Conservation (phyloP, 2,113 vertebrate species). For the Etia nguti region DNA sequence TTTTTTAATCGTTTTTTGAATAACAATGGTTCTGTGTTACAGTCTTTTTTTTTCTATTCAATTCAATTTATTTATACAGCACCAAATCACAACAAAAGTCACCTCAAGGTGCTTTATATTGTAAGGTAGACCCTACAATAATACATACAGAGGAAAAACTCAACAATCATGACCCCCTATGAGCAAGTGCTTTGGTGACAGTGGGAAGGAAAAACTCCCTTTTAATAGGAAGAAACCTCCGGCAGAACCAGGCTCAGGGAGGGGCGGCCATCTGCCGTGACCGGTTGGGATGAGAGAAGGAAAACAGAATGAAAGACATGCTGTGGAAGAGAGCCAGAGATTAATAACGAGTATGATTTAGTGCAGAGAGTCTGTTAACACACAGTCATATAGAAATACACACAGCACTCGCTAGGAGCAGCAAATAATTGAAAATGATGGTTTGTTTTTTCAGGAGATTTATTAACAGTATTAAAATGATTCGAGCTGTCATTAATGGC, state of each 20-base stretch:
- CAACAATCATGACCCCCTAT: neutral
- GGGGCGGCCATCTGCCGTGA: accelerated
- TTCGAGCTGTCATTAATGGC: neutral
- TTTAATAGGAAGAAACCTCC: neutral
- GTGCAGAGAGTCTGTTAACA: neutral
- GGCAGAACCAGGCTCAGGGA: accelerated
- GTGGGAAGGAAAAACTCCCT: neutral
- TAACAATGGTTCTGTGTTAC: neutral
- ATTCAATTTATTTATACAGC: neutral
- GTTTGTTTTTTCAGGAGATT: neutral
- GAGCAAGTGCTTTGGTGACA: accelerated
- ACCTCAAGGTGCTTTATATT: neutral
- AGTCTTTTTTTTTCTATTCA: neutral
- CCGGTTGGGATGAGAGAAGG: accelerated
- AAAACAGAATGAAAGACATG: neutral
- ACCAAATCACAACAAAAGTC: neutral
- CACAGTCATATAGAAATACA: neutral
- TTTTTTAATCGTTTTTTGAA: neutral
- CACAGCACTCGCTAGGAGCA: neutral
- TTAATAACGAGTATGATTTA: accelerated
- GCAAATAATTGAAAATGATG: neutral
- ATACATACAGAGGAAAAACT: neutral
- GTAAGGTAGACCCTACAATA: neutral
- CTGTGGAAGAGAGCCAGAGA: neutral
- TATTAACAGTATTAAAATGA: neutral